Conservation (phyloP, 2,797 vertebrate species). For the Linurgus olivaceus region DNA sequence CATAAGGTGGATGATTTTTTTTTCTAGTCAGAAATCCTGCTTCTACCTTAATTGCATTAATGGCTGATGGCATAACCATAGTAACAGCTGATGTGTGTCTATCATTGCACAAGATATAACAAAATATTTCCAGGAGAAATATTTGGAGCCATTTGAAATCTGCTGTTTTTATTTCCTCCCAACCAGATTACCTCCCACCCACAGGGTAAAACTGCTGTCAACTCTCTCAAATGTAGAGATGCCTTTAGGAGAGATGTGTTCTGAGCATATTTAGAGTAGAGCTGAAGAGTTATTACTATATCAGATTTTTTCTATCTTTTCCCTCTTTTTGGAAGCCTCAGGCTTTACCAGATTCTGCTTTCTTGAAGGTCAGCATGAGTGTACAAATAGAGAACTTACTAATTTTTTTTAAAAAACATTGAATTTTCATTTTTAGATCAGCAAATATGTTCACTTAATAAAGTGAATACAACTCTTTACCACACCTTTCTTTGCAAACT, state of each 20-base stretch:
- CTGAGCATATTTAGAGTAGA: conserved; percentile 68
- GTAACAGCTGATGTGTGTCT: conserved; percentile 25
- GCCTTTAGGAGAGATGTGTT: conserved; percentile 77
- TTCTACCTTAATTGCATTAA: conserved; percentile 47
- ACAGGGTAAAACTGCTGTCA: conserved; percentile 79
- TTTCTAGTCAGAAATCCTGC: conserved; percentile 23
- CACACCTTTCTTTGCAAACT: background rate
- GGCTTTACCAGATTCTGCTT: background rate
- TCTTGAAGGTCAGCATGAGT: conserved; percentile 76
- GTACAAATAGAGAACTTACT: conserved; percentile 67
- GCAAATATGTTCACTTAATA: background rate
- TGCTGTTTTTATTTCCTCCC: background rate
- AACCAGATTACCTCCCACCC: conserved; percentile 81
- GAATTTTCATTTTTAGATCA: background rate
- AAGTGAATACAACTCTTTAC: background rate
- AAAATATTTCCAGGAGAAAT: conserved; percentile 25
- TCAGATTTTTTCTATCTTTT: background rate
- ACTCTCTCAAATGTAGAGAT: conserved; percentile 84
- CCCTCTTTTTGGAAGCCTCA: background rate
- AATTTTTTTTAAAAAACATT: background rate
- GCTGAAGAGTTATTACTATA: background rate
- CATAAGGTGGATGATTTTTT: conserved; percentile 42
- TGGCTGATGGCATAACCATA: conserved; percentile 43
- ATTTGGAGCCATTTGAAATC: background rate
- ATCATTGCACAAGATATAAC: conserved; percentile 14